Conservation (phyloP, 2,797 vertebrate species). For the Florisuga fusca region DNA sequence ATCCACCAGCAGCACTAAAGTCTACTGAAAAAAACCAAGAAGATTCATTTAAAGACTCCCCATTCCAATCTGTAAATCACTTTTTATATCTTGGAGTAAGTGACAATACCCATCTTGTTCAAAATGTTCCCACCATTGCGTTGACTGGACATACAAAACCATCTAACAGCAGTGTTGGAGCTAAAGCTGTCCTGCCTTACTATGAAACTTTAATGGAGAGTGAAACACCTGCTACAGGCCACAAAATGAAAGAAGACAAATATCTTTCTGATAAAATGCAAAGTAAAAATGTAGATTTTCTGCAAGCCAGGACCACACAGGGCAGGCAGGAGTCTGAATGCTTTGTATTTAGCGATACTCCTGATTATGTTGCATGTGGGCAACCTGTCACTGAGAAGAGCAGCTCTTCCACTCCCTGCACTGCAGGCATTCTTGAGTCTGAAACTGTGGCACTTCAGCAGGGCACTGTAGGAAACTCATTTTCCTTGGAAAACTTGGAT, state of each 20-base stretch:
- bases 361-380: background rate
- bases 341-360: background rate
- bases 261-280: background rate
- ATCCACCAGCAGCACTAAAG: background rate
- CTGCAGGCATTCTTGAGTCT: background rate
- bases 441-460: background rate
- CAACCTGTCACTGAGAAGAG: background rate
- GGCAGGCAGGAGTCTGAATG: background rate
- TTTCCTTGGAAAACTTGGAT: background rate
- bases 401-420: background rate
- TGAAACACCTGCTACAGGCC: background rate
- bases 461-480: background rate
- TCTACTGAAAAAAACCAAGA: background rate
- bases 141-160: background rate
- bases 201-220: constrained; percentile 56
- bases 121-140: background rate
- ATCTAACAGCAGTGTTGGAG: background rate
- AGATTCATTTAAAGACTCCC: background rate
- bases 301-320: background rate
- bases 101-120: background rate
- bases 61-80: background rate
- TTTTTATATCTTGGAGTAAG: background rate
- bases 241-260: background rate
- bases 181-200: constrained; percentile 44
- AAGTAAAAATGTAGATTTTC: background rate